These are phyloP conservation scores for Avahi laniger DNA, from an alignment of 2,797 vertebrate species.

Conservation along the genomic window DNA sequence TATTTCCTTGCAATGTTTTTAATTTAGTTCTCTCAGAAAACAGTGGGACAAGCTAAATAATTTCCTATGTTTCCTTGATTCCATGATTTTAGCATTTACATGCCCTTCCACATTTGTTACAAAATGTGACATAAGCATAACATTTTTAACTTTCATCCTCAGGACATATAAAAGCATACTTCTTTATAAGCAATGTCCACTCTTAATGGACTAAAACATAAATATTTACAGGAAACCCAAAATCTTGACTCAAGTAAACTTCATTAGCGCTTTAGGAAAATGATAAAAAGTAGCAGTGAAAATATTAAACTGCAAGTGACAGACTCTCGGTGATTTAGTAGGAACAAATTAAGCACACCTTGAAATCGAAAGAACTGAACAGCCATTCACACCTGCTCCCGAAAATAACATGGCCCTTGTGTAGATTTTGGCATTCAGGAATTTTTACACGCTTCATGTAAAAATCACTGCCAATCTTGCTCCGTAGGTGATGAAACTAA, in stretches of 20 bases:
- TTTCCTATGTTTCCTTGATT: background rate
- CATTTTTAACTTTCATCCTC: background rate
- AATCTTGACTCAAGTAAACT: slow-evolving; percentile 29
- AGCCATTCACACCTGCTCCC: slow-evolving; percentile 33
- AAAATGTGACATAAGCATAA: background rate
- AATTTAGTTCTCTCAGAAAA: background rate
- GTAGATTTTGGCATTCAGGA: background rate
- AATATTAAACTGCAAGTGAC: background rate
- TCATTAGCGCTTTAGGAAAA: background rate
- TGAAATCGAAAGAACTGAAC: background rate
- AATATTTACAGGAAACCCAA: slow-evolving; percentile 18
- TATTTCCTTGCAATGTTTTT: background rate
- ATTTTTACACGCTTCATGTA: slow-evolving; percentile 56
- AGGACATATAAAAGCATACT: background rate
- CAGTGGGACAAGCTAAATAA: background rate
- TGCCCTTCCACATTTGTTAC: background rate
- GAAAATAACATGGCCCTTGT: background rate
- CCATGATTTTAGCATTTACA: background rate
- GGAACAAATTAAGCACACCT: background rate
- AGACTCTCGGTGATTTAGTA: background rate
- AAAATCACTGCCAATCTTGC: slow-evolving; percentile 1
- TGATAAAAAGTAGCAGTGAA: background rate
- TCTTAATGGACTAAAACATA: background rate
- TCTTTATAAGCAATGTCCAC: background rate
- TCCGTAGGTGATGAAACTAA: slow-evolving; percentile 41